Conservation (phyloP, 2,888 invertebrate species). For the Aspidiotus rigidus region DNA sequence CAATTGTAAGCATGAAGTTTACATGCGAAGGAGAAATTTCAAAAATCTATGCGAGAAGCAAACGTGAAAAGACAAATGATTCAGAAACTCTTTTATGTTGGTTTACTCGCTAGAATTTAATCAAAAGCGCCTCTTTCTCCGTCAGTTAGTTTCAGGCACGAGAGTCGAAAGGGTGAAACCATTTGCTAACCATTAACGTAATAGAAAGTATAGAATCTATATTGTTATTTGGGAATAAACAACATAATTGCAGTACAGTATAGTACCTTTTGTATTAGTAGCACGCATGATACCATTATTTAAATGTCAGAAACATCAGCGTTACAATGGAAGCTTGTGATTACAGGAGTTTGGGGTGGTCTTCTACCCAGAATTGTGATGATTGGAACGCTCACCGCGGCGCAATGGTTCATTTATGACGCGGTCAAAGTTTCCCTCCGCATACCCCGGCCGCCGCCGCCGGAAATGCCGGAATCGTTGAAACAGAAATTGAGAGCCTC, state of each 20-base stretch:
- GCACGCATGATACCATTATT: neutral
- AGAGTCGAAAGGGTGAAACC: neutral
- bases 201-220: constrained; percentile 23
- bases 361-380: constrained; percentile 85
- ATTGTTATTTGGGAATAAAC: too few relatives aligned
- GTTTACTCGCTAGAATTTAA: too few relatives aligned
- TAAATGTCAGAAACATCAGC: neutral
- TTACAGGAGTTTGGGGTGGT: constrained; percentile 72
- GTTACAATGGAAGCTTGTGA: too few relatives aligned
- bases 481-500: constrained; percentile 54
- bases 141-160: too few relatives aligned
- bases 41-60: too few relatives aligned
- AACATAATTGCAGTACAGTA: constrained; percentile 1
- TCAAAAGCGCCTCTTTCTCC: too few relatives aligned
- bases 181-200: constrained; percentile 21
- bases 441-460: constrained; percentile 91
- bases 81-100: too few relatives aligned
- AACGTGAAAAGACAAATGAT: too few relatives aligned
- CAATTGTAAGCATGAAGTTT: too few relatives aligned
- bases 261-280: neutral
- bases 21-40: too few relatives aligned
- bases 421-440: constrained; percentile 77
- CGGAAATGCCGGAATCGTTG: constrained; percentile 88
- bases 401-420: constrained; percentile 96
- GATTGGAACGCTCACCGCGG: constrained; percentile 92